Evolutionary conservation across 2,113 vertebrate genomes (phyloP).

Genomic region (Thomomys bottae): DNA sequence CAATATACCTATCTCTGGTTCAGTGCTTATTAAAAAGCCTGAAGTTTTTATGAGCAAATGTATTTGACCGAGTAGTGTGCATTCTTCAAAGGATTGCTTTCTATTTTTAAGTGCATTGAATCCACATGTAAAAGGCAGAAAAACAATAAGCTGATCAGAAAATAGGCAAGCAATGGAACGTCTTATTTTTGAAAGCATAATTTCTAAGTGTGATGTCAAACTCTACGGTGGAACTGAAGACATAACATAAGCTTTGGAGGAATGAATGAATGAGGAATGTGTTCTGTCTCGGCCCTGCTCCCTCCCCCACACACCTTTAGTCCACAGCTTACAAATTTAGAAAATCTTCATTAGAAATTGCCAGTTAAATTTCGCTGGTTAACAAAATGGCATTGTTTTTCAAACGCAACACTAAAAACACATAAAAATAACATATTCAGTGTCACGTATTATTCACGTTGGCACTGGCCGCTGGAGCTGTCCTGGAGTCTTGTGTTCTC

Average conservation of each 20-base stretch:
- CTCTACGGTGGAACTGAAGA: not conserved
- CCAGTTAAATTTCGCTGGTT: not conserved
- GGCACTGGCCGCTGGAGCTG: not conserved
- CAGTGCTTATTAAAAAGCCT: slow-evolving; percentile 61
- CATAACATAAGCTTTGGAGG: not conserved
- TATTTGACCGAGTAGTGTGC: slow-evolving; percentile 30
- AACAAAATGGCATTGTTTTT: not conserved
- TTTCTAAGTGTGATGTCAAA: not conserved
- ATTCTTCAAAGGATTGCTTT: slow-evolving; percentile 64
- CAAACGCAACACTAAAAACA: slow-evolving; percentile 34
- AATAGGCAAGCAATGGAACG: not conserved
- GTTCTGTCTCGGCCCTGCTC: fast-evolving
- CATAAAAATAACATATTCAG: not conserved
- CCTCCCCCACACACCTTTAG: not conserved
- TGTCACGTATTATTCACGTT: not conserved
- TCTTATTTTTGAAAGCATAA: slow-evolving; percentile 43
- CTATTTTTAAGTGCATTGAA: slow-evolving; percentile 39
- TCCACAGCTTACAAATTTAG: not conserved
- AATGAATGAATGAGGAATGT: no score
- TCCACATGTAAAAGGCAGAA: slow-evolving; percentile 43
- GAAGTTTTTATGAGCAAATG: slow-evolving; percentile 66
- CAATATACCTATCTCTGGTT: slow-evolving; percentile 53
- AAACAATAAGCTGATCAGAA: slow-evolving; percentile 58
- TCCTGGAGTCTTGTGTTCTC: not conserved
- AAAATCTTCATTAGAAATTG: not conserved